Conservation (phyloP, 2,113 vertebrate species). For the Lagopus muta region DNA sequence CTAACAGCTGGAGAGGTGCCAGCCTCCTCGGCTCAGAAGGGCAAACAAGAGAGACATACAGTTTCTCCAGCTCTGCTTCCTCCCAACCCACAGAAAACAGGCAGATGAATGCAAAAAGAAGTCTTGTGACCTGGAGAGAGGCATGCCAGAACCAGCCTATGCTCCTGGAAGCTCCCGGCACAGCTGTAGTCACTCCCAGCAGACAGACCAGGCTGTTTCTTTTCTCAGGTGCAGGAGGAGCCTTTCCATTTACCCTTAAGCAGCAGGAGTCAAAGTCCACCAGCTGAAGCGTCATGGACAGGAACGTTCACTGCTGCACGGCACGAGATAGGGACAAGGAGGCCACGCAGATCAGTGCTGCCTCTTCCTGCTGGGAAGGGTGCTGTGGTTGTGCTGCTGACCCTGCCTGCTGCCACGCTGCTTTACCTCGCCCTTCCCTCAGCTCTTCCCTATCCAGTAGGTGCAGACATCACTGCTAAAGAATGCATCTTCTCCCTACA, state of each 20-base stretch:
- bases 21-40: neutral
- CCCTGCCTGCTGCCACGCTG: neutral
- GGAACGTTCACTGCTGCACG: neutral
- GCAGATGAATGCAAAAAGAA: neutral
- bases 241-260: neutral
- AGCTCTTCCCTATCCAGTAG: neutral
- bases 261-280: neutral
- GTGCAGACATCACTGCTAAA: neutral
- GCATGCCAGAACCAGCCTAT: neutral
- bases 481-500: neutral
- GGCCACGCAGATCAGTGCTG: neutral
- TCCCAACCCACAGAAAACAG: neutral
- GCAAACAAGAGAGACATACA: neutral
- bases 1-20: neutral
- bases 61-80: neutral
- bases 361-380: neutral
- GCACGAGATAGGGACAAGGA: rapidly evolving
- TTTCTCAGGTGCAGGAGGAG: neutral
- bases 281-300: neutral
- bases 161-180: rapidly evolving
- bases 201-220: neutral
- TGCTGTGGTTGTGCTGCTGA: neutral
- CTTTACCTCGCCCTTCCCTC: neutral
- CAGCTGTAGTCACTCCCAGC: neutral
- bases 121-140: neutral